These are phyloP conservation scores for Andrena fulva DNA, from an alignment of 2,888 invertebrate species.

Conservation along the genomic window DNA sequence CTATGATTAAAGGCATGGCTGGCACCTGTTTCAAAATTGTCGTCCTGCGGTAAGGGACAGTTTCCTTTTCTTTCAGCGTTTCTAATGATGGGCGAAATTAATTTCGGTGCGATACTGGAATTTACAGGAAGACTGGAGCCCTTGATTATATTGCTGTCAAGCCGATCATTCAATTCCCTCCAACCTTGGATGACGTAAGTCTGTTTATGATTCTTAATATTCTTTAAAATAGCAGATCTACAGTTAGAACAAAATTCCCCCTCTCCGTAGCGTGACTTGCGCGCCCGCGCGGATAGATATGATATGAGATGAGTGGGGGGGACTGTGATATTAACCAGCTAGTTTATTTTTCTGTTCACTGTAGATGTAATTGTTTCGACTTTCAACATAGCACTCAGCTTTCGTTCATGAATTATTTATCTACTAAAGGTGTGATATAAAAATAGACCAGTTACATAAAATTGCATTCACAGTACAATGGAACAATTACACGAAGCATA, in stretches of 20 bases:
- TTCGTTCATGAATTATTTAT: too few species aligned
- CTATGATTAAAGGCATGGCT: constrained; percentile 96
- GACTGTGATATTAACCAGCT: background rate
- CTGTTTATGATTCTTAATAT: background rate
- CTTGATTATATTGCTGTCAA: constrained; percentile 95
- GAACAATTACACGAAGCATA: too few species aligned
- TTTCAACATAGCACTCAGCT: background rate
- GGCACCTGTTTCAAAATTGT: constrained; percentile 94
- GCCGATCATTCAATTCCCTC: constrained; percentile 94
- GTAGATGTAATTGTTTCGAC: background rate
- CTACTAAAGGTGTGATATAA: too few species aligned
- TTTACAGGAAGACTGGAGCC: constrained; percentile 88
- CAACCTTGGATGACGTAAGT: constrained; percentile 92
- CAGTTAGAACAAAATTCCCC: background rate
- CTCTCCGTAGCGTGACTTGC: background rate
- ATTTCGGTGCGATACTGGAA: background rate
- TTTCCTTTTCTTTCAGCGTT: background rate
- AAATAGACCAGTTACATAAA: too few species aligned
- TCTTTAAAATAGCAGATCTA: background rate
- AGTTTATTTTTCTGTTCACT: background rate
- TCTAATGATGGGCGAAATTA: background rate
- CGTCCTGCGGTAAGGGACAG: constrained; percentile 89
- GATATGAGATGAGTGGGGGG: background rate
- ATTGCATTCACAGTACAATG: too few species aligned
- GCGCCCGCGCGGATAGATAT: too few species aligned